Percentiles rank a stretch among this genome's conserved stretches.
phyloP scores from a whole-genome alignment of 2,888 invertebrate species.

The Eueremaeus valkanovi region DNA sequence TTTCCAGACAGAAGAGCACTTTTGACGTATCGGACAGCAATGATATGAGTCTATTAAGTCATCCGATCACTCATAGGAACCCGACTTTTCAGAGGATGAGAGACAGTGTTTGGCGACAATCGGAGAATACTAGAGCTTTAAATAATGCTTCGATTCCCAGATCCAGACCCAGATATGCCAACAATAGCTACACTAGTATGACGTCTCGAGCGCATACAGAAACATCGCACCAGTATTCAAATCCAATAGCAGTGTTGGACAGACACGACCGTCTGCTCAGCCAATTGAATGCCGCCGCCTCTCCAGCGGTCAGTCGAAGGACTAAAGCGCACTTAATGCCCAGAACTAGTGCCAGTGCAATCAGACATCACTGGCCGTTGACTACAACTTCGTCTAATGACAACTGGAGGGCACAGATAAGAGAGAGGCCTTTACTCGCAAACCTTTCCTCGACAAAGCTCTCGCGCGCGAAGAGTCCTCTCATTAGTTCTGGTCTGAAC shows the following conservation, averaged over 20 bases:
- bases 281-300: too few relatives aligned
- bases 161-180: neutral
- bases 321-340: neutral
- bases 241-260: neutral
- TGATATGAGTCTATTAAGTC: neutral
- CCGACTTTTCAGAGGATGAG: slow-evolving; percentile 3
- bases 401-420: neutral
- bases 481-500: neutral
- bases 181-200: neutral
- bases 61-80: neutral
- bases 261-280: neutral
- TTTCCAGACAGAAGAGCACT: slow-evolving; percentile 8
- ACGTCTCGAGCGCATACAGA: neutral
- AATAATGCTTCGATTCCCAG: neutral
- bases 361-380: neutral
- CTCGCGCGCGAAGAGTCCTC: neutral
- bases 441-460: neutral
- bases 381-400: neutral
- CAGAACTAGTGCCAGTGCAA: neutral
- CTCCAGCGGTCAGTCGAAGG: neutral
- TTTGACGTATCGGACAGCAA: neutral
- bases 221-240: neutral
- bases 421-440: slow-evolving; percentile 15
- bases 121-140: neutral
- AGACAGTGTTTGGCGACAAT: slow-evolving; percentile 5